Evolutionary conservation across 1,140 invertebrate genomes (phyloP), one percentile per base, ranked within the genome.

Genomic region (Neodiprion virginianus): DNA sequence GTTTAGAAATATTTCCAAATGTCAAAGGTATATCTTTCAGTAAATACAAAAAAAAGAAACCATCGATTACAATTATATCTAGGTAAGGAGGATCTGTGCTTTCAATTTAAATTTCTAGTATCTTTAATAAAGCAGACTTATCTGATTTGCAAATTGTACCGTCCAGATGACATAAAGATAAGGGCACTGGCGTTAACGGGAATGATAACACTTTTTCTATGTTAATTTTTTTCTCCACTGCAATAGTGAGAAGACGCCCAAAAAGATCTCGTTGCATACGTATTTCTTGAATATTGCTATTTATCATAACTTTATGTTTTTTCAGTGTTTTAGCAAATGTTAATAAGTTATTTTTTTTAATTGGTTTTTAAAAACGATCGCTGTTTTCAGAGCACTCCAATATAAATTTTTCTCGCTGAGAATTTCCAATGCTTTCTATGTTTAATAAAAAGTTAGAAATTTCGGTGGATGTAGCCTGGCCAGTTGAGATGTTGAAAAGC

Each of bases 221-320:
- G 66, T 81, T 73, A 50, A 78, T 50, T 21, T 75, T 74, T 49
- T 77, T 67, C 23, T 73, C 67, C 21, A 80, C 21, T 8, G 78
- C 79, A 28, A 79, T 70, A 5, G 69, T 69, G 66, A 81, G 23
- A 68, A 81, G 70, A 47, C 75, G 65, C 4, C 78, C 76, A 76
- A 81, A 79, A 71, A 81, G 72, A 79, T 81, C 76, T 1, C 73
- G 67, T 68, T 79, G 76, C 72, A 80, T 74, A 48, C 66, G 48
- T 7, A 80, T 1, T 75, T 77, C 78, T 67, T 69, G 8, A 8
- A 72, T 48, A 74, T 79, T 79, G 53, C 75, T 73, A 65, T 40
- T 0, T 74, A 77, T 49, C 9, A 48, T 47, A 21, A 79, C 8
- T 74, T 76, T 79, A 53, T 74, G 73, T 73, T 78, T 76, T 21